phyloP scores from a whole-genome alignment of 1,140 invertebrate genomes.

The Delia radicum region DNA sequence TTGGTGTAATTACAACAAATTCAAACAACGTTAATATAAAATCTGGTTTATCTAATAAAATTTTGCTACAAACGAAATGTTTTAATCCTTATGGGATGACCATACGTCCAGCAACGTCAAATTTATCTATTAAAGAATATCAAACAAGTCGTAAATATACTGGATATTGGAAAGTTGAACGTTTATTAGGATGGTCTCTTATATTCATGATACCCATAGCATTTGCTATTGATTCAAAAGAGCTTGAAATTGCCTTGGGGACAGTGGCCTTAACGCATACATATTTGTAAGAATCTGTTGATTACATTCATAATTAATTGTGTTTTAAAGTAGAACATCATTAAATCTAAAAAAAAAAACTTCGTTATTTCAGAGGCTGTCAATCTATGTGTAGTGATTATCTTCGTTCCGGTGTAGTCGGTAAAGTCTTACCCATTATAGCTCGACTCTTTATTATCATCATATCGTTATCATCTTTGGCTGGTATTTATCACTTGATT shows the following conservation, averaged over 20 bases:
- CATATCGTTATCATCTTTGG: constrained; percentile 65
- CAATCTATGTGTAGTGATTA: constrained; percentile 12
- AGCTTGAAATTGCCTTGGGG: background rate
- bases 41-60: no score
- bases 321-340: background rate
- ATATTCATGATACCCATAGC: background rate
- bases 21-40: no score
- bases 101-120: background rate
- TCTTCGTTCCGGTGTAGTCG: background rate
- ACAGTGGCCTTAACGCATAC: background rate
- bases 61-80: background rate
- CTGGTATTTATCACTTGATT: constrained; percentile 82
- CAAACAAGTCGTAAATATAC: constrained; percentile 7
- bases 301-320: background rate
- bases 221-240: background rate
- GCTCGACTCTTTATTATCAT: background rate
- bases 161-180: background rate
- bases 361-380: background rate
- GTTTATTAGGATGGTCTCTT: background rate
- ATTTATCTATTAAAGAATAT: background rate
- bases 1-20: no score
- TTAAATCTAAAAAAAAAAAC: no score
- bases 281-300: background rate
- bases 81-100: no score
- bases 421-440: background rate